A percentile compares a stretch with the other conserved stretches of the same genome.
phyloP scores from a whole-genome alignment of 2,113 vertebrate species.

The Fulmarus glacialis region DNA sequence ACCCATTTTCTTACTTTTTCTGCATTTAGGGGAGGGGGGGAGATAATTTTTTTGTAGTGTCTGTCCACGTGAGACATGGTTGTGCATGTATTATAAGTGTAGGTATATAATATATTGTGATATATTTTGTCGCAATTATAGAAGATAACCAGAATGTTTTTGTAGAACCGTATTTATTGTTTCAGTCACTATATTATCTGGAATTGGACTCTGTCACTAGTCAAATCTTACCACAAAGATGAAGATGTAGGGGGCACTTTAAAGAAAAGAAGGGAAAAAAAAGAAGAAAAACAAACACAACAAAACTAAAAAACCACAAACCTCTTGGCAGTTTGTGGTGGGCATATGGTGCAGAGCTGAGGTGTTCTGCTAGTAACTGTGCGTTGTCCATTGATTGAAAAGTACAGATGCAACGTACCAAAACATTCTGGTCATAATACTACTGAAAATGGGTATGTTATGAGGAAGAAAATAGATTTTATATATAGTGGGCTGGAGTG shows the following conservation, averaged over 20 bases:
- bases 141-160: constrained; percentile 76
- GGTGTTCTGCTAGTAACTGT: background rate
- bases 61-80: constrained; percentile 72
- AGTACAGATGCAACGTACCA: constrained; percentile 5
- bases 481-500: constrained; percentile 55
- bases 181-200: constrained; percentile 57
- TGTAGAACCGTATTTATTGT: constrained; percentile 67
- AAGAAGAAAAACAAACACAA: no score
- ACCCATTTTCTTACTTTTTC: constrained; percentile 54
- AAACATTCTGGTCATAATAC: constrained; percentile 56
- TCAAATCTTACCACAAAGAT: constrained; percentile 18
- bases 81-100: constrained; percentile 79
- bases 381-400: background rate
- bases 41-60: constrained; percentile 68
- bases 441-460: constrained; percentile 29
- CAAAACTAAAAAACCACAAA: background rate
- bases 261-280: constrained; percentile 19
- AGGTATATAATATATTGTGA: constrained; percentile 74
- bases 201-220: constrained; percentile 33
- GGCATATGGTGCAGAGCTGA: background rate
- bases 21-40: constrained; percentile 53
- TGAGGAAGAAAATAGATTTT: constrained; percentile 31
- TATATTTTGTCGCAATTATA: constrained; percentile 66
- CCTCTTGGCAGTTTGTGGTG: background rate
- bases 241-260: constrained; percentile 69